Conservation (phyloP, 2,888 invertebrate genomes). For the Lasiommata megera region DNA sequence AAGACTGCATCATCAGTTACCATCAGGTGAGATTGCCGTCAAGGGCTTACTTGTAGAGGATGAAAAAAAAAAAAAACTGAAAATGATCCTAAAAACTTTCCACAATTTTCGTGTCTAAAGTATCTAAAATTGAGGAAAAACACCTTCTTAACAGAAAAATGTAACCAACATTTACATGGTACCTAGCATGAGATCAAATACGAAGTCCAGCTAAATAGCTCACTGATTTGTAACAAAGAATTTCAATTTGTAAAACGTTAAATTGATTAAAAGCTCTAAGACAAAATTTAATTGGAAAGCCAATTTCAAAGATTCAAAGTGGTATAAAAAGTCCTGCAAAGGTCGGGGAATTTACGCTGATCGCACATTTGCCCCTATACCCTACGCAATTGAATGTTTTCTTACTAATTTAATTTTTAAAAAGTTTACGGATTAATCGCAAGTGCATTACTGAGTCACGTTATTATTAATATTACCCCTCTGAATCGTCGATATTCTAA, state of each 20-base stretch:
- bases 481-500: too few relatives aligned
- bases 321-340: constrained; percentile 11
- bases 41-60: too few relatives aligned
- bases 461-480: too few relatives aligned
- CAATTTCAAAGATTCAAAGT: constrained; percentile 12
- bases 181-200: neutral
- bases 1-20: too few relatives aligned
- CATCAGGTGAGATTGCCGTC: too few relatives aligned
- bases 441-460: too few relatives aligned
- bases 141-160: neutral
- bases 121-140: too few relatives aligned
- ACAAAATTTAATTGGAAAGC: constrained; percentile 16
- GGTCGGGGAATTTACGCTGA: neutral
- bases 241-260: constrained; percentile 8
- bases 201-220: neutral
- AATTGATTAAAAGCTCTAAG: constrained; percentile 10
- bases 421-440: too few relatives aligned
- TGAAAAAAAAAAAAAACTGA: too few relatives aligned
- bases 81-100: too few relatives aligned
- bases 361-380: neutral
- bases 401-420: neutral
- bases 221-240: constrained; percentile 5
- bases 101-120: too few relatives aligned
- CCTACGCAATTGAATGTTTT: neutral
- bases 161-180: neutral